phyloP scores from a whole-genome alignment of 2,888 invertebrate species.

The Augochlorella aurata region DNA sequence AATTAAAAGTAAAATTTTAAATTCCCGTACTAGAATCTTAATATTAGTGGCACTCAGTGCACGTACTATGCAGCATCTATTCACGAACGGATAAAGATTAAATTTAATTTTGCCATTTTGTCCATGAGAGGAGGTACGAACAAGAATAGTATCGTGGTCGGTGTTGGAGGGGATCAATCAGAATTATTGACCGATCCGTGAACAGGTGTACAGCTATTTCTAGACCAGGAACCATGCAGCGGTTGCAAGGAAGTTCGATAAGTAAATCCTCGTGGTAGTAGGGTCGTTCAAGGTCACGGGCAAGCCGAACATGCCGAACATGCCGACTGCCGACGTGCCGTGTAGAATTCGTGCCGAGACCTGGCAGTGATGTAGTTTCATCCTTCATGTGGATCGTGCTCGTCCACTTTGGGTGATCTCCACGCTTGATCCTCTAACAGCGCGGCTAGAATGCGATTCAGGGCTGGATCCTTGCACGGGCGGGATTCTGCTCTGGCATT shows the following conservation, averaged over 20 bases:
- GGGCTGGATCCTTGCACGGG: slow-evolving; percentile 21
- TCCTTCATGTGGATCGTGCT: slow-evolving; percentile 57
- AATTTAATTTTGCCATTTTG: not conserved
- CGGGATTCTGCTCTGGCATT: slow-evolving; percentile 19
- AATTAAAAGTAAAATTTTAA: too few species aligned
- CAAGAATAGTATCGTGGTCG: not conserved
- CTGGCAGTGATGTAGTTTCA: slow-evolving; percentile 56
- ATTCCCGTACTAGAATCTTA: too few species aligned
- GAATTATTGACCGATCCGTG: slow-evolving; percentile 35
- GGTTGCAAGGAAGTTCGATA: slow-evolving; percentile 51
- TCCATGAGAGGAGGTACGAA: not conserved
- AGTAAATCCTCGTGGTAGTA: slow-evolving; percentile 47
- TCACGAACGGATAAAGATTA: too few species aligned
- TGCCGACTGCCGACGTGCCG: slow-evolving; percentile 50
- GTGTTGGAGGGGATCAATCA: not conserved
- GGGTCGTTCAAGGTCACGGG: slow-evolving; percentile 55
- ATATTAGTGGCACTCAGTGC: too few species aligned
- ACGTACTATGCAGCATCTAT: too few species aligned
- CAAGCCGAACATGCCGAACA: slow-evolving; percentile 40
- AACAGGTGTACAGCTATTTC: slow-evolving; percentile 65
- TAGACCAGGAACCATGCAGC: slow-evolving; percentile 55
- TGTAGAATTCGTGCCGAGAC: slow-evolving; percentile 53
- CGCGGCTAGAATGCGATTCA: slow-evolving; percentile 33
- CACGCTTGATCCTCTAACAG: slow-evolving; percentile 55
- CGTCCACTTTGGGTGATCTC: slow-evolving; percentile 61